Conservation (phyloP, 2,113 vertebrate genomes). For the Tupaia chinensis region DNA sequence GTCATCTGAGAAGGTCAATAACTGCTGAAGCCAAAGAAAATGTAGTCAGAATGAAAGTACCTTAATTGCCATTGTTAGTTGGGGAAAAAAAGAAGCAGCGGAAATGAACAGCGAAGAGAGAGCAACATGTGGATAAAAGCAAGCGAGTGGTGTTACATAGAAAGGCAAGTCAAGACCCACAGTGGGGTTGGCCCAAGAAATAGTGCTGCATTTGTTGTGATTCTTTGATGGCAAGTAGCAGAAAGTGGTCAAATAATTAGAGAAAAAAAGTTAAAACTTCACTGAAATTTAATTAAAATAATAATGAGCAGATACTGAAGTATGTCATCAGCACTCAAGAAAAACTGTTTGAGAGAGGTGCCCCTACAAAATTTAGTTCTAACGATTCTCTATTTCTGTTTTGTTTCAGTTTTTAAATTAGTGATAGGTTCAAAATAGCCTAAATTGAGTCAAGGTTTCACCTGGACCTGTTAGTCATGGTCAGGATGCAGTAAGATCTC, state of each 20-base stretch:
- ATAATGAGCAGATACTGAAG: background rate
- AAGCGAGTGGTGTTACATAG: background rate
- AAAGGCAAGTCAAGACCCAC: background rate
- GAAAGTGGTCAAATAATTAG: background rate
- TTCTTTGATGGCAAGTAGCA: background rate
- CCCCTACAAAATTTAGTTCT: background rate
- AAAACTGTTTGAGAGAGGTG: conserved; percentile 4
- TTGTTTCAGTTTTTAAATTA: background rate
- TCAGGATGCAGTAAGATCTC: background rate
- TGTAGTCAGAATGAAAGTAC: background rate
- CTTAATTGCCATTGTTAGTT: background rate
- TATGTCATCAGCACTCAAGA: background rate
- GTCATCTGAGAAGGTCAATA: conserved; percentile 42
- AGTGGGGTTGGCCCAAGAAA: background rate
- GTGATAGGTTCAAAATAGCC: background rate
- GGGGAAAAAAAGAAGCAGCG: background rate
- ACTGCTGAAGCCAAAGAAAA: conserved; percentile 3
- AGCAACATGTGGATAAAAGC: background rate
- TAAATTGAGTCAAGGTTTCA: too few relatives aligned
- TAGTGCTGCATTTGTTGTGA: background rate
- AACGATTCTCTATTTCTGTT: background rate
- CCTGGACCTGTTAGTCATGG: background rate
- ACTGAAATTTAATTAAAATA: background rate
- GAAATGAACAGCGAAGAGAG: conserved; percentile 6
- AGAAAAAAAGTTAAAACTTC: background rate